A percentile compares a stretch with the other conserved stretches of the same genome.
phyloP scores from a whole-genome alignment of 2,888 invertebrate species.

The Geotrupes spiniger region DNA sequence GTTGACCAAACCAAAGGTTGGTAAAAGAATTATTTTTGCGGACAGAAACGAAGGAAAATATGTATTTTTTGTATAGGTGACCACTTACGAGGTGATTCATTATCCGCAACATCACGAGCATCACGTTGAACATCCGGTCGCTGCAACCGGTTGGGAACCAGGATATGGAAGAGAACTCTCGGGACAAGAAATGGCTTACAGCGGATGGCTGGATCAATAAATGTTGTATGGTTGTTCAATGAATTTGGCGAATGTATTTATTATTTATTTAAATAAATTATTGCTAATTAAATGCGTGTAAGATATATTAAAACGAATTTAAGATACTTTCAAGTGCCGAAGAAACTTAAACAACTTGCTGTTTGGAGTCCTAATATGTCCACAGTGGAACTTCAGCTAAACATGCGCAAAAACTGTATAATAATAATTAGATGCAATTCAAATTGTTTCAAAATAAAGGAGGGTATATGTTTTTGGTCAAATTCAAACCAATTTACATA shows the following conservation, averaged over 20 bases:
- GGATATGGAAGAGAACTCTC: conserved; percentile 58
- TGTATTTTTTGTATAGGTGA: conserved; percentile 50
- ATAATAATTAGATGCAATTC: too few relatives aligned
- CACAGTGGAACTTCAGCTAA: too few relatives aligned
- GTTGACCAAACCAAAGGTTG: conserved; percentile 78
- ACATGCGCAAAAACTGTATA: too few relatives aligned
- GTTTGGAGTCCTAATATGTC: too few relatives aligned
- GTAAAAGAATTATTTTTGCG: too few relatives aligned
- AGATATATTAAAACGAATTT: background rate
- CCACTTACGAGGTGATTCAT: conserved; percentile 85
- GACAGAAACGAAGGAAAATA: conserved; percentile 1
- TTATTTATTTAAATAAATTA: conserved; percentile 29
- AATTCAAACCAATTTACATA: too few relatives aligned
- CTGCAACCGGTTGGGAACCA: conserved; percentile 50
- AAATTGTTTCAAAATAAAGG: too few relatives aligned
- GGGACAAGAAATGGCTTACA: conserved; percentile 58
- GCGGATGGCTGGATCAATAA: conserved; percentile 36
- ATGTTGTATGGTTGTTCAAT: conserved; percentile 8
- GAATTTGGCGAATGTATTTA: conserved; percentile 15
- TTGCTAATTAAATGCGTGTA: conserved; percentile 9
- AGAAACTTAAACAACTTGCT: too few relatives aligned
- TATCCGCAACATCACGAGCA: conserved; percentile 63
- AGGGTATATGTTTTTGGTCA: too few relatives aligned
- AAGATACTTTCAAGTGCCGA: too few relatives aligned
- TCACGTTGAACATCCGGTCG: conserved; percentile 62